Conservation (phyloP, 2,113 vertebrate species). For the Mionectes macconnelli region DNA sequence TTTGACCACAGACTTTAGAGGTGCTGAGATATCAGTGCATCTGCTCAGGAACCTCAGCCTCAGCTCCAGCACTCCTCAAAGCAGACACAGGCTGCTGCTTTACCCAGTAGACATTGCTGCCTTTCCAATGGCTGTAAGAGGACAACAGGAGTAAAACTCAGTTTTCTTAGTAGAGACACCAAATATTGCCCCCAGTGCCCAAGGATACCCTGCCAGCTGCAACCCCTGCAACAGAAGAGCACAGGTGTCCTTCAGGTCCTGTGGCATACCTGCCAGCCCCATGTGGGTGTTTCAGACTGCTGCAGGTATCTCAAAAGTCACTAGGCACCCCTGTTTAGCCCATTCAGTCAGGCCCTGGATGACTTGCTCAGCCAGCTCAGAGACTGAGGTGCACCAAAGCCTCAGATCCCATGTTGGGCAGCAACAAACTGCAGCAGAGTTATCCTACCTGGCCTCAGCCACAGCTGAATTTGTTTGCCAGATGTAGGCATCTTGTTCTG, state of each 20-base stretch:
- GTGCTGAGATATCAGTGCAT: background rate
- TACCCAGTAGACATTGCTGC: background rate
- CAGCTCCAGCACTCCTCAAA: background rate
- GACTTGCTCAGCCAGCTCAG: background rate
- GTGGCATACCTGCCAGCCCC: background rate
- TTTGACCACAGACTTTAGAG: background rate
- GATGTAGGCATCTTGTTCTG: background rate
- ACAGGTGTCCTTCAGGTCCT: background rate
- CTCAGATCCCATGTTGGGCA: background rate
- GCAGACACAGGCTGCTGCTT: fast-evolving
- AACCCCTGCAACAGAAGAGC: background rate
- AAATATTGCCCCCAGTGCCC: background rate
- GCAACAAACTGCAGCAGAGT: background rate
- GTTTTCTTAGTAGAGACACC: background rate
- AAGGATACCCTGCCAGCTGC: background rate
- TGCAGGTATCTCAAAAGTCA: background rate
- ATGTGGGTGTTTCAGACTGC: background rate
- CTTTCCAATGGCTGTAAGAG: background rate
- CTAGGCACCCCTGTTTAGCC: background rate
- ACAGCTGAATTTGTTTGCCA: background rate
- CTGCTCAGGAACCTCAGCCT: background rate
- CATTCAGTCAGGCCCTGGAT: background rate
- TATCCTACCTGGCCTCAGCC: background rate
- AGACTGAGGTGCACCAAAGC: background rate
- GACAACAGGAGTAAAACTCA: background rate